A percentile compares a stretch with the other conserved stretches of the same genome.
Conservation (phyloP, 2,113 vertebrate genomes). For the Aldabrachelys gigantea region DNA sequence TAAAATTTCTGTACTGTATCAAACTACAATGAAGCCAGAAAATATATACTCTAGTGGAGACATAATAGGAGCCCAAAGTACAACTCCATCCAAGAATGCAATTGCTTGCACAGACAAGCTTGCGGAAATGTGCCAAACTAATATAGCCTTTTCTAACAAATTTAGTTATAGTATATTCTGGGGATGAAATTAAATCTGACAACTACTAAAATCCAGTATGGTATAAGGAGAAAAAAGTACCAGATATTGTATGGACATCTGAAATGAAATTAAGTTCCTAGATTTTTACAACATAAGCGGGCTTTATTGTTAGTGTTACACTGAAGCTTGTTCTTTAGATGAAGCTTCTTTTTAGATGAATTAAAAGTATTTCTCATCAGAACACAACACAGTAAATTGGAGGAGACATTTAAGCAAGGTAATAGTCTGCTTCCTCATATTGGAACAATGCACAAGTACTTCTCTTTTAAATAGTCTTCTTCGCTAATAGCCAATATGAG, state of each 20-base stretch:
- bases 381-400: background rate
- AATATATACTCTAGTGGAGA: background rate
- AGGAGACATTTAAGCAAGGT: background rate
- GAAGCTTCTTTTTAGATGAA: background rate
- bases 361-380: rapidly evolving
- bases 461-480: background rate
- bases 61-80: background rate
- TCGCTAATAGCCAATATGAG: background rate
- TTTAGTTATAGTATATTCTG: background rate
- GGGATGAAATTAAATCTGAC: background rate
- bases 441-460: background rate
- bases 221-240: background rate
- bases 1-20: background rate
- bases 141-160: background rate
- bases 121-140: background rate
- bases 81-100: background rate
- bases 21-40: background rate
- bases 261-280: background rate
- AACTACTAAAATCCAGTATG: background rate
- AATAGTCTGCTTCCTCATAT: background rate
- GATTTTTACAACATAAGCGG: background rate
- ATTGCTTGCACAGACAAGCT: background rate
- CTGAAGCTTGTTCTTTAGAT: background rate
- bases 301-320: background rate
- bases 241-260: background rate